Conservation (phyloP, 2,888 invertebrate species). For the Ophion costatus region DNA sequence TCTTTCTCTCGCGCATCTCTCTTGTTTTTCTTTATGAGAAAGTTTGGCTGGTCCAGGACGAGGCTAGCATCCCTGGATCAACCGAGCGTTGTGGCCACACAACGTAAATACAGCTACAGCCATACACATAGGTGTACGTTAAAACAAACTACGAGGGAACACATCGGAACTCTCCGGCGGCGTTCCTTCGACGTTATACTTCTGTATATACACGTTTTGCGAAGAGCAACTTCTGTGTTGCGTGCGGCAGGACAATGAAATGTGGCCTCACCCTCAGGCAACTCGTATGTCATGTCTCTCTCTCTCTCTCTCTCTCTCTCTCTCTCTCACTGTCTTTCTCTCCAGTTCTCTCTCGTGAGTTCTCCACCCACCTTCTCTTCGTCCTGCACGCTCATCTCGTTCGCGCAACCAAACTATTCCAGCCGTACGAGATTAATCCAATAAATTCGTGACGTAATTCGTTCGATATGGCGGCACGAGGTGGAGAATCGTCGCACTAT, state of each 20-base stretch:
- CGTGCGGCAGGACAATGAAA: conserved; percentile 64
- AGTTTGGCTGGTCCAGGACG: conserved; percentile 57
- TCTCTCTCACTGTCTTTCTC: conserved; percentile 26
- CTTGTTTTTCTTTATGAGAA: conserved; percentile 68
- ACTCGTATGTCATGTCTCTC: conserved; percentile 49
- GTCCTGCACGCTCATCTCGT: neutral
- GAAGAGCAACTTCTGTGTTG: conserved; percentile 57
- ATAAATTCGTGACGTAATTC: conserved; percentile 66
- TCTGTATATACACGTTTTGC: conserved; percentile 25
- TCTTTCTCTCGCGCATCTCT: conserved; percentile 54
- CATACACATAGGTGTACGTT: conserved; percentile 1
- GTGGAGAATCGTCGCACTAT: conserved; percentile 36
- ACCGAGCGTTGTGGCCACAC: conserved; percentile 14
- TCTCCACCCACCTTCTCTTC: conserved; percentile 22
- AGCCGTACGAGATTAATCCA: conserved; percentile 63
- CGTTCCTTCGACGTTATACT: conserved; percentile 48
- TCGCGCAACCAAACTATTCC: conserved; percentile 44
- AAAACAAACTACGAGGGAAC: conserved; percentile 49
- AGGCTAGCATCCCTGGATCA: conserved; percentile 22
- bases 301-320: conserved; percentile 8
- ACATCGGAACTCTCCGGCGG: conserved; percentile 45
- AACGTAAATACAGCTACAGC: conserved; percentile 12
- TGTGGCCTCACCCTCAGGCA: conserved; percentile 60
- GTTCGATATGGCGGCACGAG: conserved; percentile 57
- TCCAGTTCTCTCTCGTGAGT: conserved; percentile 8